Base-by-base conservation (phyloP, 2,888 invertebrate species). In the Hoplodrina ambigua region DNA sequence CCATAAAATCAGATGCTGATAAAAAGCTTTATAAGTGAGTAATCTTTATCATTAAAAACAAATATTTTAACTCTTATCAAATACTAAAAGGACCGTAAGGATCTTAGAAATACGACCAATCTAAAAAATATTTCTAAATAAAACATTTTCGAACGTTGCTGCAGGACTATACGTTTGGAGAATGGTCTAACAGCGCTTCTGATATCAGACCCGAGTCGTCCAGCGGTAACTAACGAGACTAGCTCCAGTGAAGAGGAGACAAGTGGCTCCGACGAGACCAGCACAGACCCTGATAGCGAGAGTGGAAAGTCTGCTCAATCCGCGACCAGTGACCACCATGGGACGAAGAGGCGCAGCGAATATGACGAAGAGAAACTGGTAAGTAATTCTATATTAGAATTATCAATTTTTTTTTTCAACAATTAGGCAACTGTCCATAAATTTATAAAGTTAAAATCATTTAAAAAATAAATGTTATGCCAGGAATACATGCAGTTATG, bases 21-120 rank as follows among this genome's bases (percentile, higher is more conserved):
- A 97, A 97, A 89, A 98, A 98, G 89, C 94, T 97, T 69, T 98
- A 98, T 89, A 97, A 97, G 98, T 98, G 86, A 90, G 93, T 86
- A 68, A n/a, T 7, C 61, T 53, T 25, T 41, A 55, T 20, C 65
- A 25, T 62, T 50, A 25, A 17, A 30, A 63, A 37, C 20, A 15
- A 33, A 13, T 30, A n/a, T 20, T 50, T 44, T 37, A 44, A 41
- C 4, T 33, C 10, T 20, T 20, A 15, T 15, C 11, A 52, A 33
- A 37, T 41, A 25, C 15, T 46, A 0, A 37, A 1, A 10, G 6
- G 17, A 25, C 11, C 0, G 15, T 20, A 11, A 49, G 7, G 4
- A 7, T 25, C n/a, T 20, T 44, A 55, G 20, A 53, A 59, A 63
- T 64, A n/a, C 0, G 5, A 19, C 20, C 0, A 57, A n/a, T 0